Conservation (phyloP, 2,888 invertebrate species). For the Heliconius hortense region DNA sequence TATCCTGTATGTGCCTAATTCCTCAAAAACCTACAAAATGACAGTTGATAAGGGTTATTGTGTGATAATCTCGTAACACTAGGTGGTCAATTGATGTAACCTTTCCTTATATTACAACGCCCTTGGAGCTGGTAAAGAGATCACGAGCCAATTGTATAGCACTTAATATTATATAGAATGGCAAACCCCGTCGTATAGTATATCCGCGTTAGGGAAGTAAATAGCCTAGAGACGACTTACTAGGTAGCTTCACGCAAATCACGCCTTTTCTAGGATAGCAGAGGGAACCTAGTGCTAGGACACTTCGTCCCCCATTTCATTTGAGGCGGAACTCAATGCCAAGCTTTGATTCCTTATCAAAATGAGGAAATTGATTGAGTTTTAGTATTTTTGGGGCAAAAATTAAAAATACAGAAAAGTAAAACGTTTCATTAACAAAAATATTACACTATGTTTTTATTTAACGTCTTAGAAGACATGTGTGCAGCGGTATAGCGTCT, state of each 20-base stretch:
- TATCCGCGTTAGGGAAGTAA: neutral
- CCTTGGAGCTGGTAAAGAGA: constrained; percentile 23
- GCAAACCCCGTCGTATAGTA: neutral
- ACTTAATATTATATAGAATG: neutral
- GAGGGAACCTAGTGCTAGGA: neutral
- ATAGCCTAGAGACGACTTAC: neutral
- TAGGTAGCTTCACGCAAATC: neutral
- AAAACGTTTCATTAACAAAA: neutral
- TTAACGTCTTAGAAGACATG: neutral
- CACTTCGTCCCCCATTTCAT: neutral
- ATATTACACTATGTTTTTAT: neutral
- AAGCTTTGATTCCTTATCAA: neutral
- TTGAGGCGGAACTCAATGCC: neutral
- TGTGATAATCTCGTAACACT: constrained; percentile 24
- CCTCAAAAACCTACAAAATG: neutral
- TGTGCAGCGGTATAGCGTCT: neutral
- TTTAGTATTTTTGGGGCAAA: neutral
- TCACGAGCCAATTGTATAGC: constrained; percentile 2
- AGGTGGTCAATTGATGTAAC: constrained; percentile 29
- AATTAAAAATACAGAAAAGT: neutral
- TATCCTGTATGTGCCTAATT: too few relatives aligned
- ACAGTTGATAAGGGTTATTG: constrained; percentile 3
- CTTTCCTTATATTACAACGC: constrained; percentile 16
- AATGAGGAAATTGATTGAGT: neutral
- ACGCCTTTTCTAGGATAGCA: neutral